Conservation (phyloP, 2,888 invertebrate genomes). For the Ochropacha duplaris region DNA sequence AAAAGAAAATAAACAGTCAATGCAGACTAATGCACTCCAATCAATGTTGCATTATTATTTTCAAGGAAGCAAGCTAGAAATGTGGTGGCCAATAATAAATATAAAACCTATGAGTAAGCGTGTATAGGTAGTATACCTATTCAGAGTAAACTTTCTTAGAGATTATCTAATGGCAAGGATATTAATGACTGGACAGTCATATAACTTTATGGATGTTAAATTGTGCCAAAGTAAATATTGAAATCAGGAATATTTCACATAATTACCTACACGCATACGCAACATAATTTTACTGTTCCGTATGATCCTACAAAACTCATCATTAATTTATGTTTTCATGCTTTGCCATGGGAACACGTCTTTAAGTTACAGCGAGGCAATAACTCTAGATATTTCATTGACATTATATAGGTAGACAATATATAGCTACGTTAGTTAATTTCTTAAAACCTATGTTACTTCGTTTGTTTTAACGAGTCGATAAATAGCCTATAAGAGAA, state of each 20-base stretch:
- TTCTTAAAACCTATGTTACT: no score
- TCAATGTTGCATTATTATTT: neutral
- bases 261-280: neutral
- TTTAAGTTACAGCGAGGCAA: neutral
- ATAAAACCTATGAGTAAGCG: neutral
- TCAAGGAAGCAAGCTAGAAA: no score
- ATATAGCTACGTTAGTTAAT: neutral
- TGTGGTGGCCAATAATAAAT: neutral
- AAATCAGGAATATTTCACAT: neutral
- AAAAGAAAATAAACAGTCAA: neutral
- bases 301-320: neutral
- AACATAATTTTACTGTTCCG: neutral
- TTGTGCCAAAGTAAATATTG: no score
- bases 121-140: no score
- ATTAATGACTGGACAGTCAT: no score
- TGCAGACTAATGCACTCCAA: neutral
- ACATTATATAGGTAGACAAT: neutral
- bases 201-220: no score
- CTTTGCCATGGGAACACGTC: neutral
- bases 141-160: no score
- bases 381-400: neutral
- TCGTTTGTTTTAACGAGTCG: no score
- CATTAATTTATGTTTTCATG: conserved; percentile 1
- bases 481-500: no score
- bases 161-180: no score